A percentile compares a stretch with the other conserved stretches of the same genome.
Evolutionary conservation across 53 echinoderm and acorn worm genomes (phyloP).

Genomic region (Paracentrotus lividus): DNA sequence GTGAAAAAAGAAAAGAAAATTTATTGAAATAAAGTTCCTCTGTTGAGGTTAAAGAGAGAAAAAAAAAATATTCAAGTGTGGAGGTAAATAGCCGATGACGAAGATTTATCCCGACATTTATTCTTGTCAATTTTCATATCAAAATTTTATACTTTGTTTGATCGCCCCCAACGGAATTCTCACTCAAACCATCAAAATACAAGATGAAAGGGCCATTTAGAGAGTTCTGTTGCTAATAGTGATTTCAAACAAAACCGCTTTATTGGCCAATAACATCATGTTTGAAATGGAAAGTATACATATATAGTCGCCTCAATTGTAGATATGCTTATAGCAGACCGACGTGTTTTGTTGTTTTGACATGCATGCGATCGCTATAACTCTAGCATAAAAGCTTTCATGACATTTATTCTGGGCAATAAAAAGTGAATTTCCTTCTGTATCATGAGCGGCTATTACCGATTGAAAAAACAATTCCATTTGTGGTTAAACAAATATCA

Average conservation of each 20-base stretch:
- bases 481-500: neutral
- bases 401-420: slow-evolving; percentile 65
- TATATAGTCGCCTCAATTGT: neutral
- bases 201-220: neutral
- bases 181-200: neutral
- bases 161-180: neutral
- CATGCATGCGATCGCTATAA: neutral
- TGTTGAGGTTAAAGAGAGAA: too few species aligned
- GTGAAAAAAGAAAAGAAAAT: too few species aligned
- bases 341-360: slow-evolving; percentile 3
- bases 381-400: slow-evolving; percentile 53
- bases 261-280: neutral
- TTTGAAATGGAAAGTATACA: neutral
- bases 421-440: slow-evolving; percentile 52
- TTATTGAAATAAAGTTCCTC: too few species aligned
- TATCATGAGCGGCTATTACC: slow-evolving; percentile 9
- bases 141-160: neutral
- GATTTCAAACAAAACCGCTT: neutral
- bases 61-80: too few species aligned
- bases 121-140: neutral
- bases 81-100: neutral
- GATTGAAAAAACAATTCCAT: neutral
- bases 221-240: neutral
- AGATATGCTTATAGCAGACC: neutral
- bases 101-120: neutral